phyloP scores from a whole-genome alignment of 2,797 vertebrate genomes.

The Gymnoscopelus microlampas region DNA sequence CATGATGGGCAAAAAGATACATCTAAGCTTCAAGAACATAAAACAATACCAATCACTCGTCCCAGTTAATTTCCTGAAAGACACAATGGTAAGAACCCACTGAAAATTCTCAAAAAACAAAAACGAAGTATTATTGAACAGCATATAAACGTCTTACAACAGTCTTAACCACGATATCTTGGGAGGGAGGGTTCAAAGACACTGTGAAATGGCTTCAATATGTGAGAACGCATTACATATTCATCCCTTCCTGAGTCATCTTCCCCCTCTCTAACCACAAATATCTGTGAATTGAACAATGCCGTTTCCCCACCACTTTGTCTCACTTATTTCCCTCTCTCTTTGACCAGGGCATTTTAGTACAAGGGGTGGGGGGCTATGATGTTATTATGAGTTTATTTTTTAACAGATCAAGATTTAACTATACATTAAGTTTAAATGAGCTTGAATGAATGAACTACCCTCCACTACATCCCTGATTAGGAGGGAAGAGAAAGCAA shows the following conservation, averaged over 20 bases:
- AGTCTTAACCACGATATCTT: slow-evolving; percentile 31
- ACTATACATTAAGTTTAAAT: no score
- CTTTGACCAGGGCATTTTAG: slow-evolving; percentile 14
- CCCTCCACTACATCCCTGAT: no score
- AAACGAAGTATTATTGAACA: slow-evolving; percentile 21
- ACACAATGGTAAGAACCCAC: not conserved
- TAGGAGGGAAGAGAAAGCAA: not conserved
- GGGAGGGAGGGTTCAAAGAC: slow-evolving; percentile 28
- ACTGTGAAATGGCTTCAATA: slow-evolving; percentile 64
- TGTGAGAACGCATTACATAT: slow-evolving; percentile 55
- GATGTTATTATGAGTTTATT: no score
- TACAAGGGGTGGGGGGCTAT: not conserved
- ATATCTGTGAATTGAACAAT: slow-evolving; percentile 60
- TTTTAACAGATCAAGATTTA: no score
- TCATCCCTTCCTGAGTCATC: slow-evolving; percentile 44
- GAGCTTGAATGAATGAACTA: no score
- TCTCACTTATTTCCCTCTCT: slow-evolving; percentile 37
- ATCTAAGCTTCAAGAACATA: not conserved
- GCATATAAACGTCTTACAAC: slow-evolving; percentile 32
- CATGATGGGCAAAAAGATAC: not conserved
- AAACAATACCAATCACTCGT: not conserved
- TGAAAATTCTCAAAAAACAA: not conserved
- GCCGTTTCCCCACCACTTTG: slow-evolving; percentile 35
- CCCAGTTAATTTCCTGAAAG: not conserved
- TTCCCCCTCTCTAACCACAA: slow-evolving; percentile 57